A percentile compares a stretch with the other conserved stretches of the same genome.
These are phyloP conservation scores for Ranitomeya variabilis DNA, from an alignment of 2,113 vertebrate species.

Conservation along the genomic window DNA sequence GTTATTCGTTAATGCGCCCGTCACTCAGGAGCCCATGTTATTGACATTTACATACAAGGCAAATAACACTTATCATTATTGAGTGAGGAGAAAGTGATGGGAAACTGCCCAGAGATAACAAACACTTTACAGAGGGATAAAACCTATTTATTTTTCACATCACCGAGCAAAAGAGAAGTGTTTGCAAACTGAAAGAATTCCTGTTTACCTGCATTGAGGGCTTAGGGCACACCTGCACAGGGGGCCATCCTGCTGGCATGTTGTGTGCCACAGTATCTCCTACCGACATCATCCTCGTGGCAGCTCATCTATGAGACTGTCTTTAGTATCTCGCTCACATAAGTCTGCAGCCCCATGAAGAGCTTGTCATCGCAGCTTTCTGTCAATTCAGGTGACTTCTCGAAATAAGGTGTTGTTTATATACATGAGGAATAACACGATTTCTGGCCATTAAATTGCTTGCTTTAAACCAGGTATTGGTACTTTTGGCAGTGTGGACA, in stretches of 20 bases:
- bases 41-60: neutral
- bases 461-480: too few relatives aligned
- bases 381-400: neutral
- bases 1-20: neutral
- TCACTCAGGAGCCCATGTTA: neutral
- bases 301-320: neutral
- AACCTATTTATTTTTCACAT: slow-evolving; percentile 16
- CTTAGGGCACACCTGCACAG: neutral
- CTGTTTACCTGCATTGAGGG: neutral
- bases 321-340: neutral
- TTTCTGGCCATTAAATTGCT: too few relatives aligned
- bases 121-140: neutral
- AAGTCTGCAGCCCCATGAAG: too few relatives aligned
- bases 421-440: too few relatives aligned
- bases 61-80: neutral
- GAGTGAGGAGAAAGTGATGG: neutral
- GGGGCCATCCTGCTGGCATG: neutral
- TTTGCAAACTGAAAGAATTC: neutral
- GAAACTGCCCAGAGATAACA: neutral
- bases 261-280: neutral
- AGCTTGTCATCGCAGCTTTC: too few relatives aligned
- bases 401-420: too few relatives aligned
- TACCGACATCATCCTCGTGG: neutral
- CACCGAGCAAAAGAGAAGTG: neutral
- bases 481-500: too few relatives aligned